Evolutionary conservation across 2,888 invertebrate species (phyloP), one percentile per base, ranked within the genome.

Genomic region (Branchellion lobata): DNA sequence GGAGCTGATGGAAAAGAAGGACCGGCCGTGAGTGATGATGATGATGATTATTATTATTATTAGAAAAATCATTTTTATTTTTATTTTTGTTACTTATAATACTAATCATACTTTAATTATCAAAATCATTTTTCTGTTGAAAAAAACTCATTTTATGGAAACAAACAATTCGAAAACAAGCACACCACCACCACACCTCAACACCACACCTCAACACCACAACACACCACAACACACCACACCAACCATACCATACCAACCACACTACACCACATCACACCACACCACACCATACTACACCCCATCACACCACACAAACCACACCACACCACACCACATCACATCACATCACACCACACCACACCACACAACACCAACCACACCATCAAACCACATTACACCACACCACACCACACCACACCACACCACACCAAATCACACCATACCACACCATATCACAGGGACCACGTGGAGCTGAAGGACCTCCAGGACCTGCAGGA

Each of bases 391-490:
- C n/a, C n/a, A n/a, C n/a, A n/a, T n/a, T n/a, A n/a, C n/a, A n/a
- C n/a, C n/a, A n/a, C n/a, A n/a, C n/a, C n/a, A n/a, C n/a, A n/a
- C n/a, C n/a, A n/a, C n/a, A n/a, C n/a, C n/a, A n/a, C n/a, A n/a
- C n/a, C n/a, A n/a, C n/a, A n/a, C n/a, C n/a, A n/a, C n/a, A n/a
- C n/a, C n/a, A n/a, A n/a, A n/a, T n/a, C n/a, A 57, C 24, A 57
- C 61, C 21, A 57, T 57, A 24, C 24, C 3, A 14, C n/a, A n/a
- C 24, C 8, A 18, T n/a, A 18, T 14, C 8, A 33, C 34, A 75
- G 65, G 81, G 81, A 51, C 71, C 81, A 24, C 18, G 57, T 47
- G 82, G 82, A 78, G 77, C 53, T 14, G 77, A 69, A 34, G 82
- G 82, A 27, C 53, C 61, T 29, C 34, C 75, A 79, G 82, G 82